phyloP scores from a whole-genome alignment of 2,888 invertebrate genomes.

The Xestobium rufovillosum region DNA sequence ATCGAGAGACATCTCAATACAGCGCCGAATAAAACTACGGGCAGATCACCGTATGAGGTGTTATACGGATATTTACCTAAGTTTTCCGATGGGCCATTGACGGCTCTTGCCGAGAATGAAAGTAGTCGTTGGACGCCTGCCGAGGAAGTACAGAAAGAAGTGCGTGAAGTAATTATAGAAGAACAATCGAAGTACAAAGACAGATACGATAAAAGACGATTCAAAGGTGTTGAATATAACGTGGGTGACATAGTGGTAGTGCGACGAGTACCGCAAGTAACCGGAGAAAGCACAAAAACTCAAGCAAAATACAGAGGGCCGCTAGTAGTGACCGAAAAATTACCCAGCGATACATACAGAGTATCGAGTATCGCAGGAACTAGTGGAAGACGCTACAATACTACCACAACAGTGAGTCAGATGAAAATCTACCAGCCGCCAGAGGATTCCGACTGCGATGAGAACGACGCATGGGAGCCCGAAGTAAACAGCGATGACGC shows the following conservation, averaged over 20 bases:
- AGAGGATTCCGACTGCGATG: slow-evolving; percentile 4
- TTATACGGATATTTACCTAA: slow-evolving; percentile 18
- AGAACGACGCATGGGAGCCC: slow-evolving; percentile 1
- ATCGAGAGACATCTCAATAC: slow-evolving; percentile 19
- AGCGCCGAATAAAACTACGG: slow-evolving; percentile 18
- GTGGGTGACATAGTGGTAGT: slow-evolving; percentile 10
- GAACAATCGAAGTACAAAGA: slow-evolving; percentile 4
- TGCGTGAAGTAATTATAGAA: not conserved
- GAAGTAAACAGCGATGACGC: no score
- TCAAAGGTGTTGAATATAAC: slow-evolving; percentile 7
- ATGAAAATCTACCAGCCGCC: slow-evolving; percentile 6
- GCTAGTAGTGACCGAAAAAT: slow-evolving; percentile 7
- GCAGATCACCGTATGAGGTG: slow-evolving; percentile 19
- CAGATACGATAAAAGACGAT: slow-evolving; percentile 6
- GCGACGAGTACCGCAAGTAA: slow-evolving; percentile 6
- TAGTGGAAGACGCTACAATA: slow-evolving; percentile 5
- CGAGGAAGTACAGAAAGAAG: slow-evolving; percentile 5
- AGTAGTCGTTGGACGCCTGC: not conserved
- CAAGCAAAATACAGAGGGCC: slow-evolving; percentile 12
- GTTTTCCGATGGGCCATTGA: slow-evolving; percentile 11
- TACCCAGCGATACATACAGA: slow-evolving; percentile 12
- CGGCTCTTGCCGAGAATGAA: slow-evolving; percentile 8
- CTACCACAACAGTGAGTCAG: slow-evolving; percentile 9
- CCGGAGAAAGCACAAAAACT: slow-evolving; percentile 10
- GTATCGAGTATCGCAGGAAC: slow-evolving; percentile 3